phyloP scores from a whole-genome alignment of 2,888 invertebrate species.

The Agriopis leucophaearia region DNA sequence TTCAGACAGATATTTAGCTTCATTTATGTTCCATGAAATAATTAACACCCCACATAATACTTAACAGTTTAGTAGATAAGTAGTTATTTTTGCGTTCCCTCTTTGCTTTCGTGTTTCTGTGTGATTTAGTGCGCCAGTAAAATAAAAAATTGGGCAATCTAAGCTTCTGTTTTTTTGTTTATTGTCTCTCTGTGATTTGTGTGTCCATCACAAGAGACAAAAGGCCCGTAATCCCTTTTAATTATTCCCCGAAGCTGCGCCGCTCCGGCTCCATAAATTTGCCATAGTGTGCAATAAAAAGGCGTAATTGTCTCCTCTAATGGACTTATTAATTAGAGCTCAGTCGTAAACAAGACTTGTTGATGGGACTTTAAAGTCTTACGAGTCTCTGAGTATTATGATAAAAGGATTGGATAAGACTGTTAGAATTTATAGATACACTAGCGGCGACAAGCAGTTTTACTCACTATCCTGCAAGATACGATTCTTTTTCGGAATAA shows the following conservation, averaged over 20 bases:
- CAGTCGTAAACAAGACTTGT: constrained; percentile 31
- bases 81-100: too few relatives aligned
- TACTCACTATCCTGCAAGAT: too few relatives aligned
- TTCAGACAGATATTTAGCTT: not conserved
- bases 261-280: constrained; percentile 34
- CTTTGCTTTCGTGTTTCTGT: too few relatives aligned
- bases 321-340: constrained; percentile 36
- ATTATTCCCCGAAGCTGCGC: constrained; percentile 36
- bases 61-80: too few relatives aligned
- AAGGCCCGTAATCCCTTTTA: constrained; percentile 39
- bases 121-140: not conserved
- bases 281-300: constrained; percentile 36
- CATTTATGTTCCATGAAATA: not conserved
- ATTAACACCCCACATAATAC: not conserved
- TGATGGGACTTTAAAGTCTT: constrained; percentile 26
- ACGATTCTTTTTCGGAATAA: too few relatives aligned
- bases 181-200: not conserved
- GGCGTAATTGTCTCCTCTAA: constrained; percentile 35
- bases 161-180: not conserved
- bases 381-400: not conserved
- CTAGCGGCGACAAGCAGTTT: too few relatives aligned
- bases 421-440: too few relatives aligned
- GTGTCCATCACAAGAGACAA: constrained; percentile 31
- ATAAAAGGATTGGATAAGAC: not conserved
- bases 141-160: not conserved